These are phyloP conservation scores for Beris morrisii DNA, from an alignment of 2,888 invertebrate species.

Conservation along the genomic window DNA sequence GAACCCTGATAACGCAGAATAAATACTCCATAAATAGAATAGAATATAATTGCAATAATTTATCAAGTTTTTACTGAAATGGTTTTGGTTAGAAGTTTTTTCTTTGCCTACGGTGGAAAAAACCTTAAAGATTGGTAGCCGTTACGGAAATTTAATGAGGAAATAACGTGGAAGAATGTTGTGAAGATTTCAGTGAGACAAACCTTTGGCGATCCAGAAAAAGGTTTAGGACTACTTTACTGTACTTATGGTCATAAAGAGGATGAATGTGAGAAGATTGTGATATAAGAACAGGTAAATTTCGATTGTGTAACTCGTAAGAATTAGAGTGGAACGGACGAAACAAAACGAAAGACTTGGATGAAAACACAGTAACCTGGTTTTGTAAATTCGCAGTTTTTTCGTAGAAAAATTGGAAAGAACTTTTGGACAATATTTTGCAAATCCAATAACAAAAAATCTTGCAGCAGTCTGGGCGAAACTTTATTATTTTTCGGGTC, in stretches of 20 bases:
- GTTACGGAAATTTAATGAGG: constrained; percentile 27
- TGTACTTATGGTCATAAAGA: neutral
- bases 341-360: constrained; percentile 26
- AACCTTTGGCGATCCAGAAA: neutral
- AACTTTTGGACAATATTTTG: neutral
- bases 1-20: constrained; percentile 9
- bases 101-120: neutral
- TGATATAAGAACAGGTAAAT: neutral
- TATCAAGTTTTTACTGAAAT: neutral
- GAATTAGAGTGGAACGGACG: neutral
- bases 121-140: neutral
- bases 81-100: neutral
- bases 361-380: constrained; percentile 25
- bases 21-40: constrained; percentile 15
- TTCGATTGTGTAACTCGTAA: neutral
- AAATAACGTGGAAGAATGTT: constrained; percentile 1
- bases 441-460: constrained; percentile 1
- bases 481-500: too few species aligned
- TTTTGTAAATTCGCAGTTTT: neutral
- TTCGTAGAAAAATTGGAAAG: too few species aligned
- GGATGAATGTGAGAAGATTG: constrained; percentile 6
- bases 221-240: neutral
- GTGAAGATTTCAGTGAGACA: constrained; percentile 2
- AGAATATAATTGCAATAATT: constrained; percentile 10
- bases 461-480: too few species aligned